Evolutionary conservation across 2,888 invertebrate genomes (phyloP).

Genomic region (Aspidapion aeneum): DNA sequence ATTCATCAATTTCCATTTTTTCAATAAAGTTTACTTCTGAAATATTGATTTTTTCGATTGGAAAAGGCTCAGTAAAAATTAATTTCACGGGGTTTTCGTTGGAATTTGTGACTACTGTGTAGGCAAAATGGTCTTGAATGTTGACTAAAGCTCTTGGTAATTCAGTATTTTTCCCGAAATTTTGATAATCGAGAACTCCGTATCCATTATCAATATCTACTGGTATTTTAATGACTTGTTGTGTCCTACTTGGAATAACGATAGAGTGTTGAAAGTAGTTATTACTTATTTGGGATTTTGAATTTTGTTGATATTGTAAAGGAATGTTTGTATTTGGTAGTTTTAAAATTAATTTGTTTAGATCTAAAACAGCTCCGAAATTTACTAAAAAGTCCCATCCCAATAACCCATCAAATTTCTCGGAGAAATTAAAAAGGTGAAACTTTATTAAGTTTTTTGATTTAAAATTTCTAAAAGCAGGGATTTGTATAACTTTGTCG

Average conservation of each 20-base stretch:
- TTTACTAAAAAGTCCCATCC: too few species aligned
- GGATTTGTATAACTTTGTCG: too few species aligned
- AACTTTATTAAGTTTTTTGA: too few species aligned
- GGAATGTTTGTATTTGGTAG: too few species aligned
- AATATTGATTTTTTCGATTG: background rate
- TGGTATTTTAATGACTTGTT: background rate
- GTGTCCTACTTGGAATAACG: background rate
- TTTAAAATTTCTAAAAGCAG: too few species aligned
- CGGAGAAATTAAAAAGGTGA: too few species aligned
- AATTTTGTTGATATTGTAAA: background rate
- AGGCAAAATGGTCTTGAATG: background rate
- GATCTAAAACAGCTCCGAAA: too few species aligned
- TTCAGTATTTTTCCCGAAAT: constrained; percentile 1
- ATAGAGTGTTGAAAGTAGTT: background rate
- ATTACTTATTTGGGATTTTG: background rate
- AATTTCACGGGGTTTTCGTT: too few species aligned
- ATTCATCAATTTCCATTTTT: constrained; percentile 3
- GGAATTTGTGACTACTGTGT: background rate
- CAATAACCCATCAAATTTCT: too few species aligned
- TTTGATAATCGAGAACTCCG: background rate
- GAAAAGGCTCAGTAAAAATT: too few species aligned
- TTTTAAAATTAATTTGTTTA: too few species aligned
- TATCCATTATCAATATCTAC: background rate
- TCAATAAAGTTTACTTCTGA: constrained; percentile 2
- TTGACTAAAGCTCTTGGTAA: constrained; percentile 1